These are phyloP conservation scores for Gastracanthus pulcherrimus DNA, from an alignment of 2,888 invertebrate species.

Conservation along the genomic window DNA sequence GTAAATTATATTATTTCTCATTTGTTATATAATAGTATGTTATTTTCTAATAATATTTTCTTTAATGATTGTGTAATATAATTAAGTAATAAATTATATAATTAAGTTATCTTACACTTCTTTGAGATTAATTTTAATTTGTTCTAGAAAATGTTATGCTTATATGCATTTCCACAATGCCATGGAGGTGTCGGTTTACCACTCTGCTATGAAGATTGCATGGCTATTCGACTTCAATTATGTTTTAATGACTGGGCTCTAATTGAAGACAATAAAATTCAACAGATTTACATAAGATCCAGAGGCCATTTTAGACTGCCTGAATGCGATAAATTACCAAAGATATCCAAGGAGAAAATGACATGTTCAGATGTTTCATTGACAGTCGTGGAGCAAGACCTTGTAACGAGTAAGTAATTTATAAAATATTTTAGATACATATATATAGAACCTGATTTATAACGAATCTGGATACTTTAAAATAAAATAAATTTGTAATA, in stretches of 20 bases:
- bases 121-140: slow-evolving; percentile 16
- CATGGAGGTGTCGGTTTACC: slow-evolving; percentile 86
- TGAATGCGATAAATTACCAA: slow-evolving; percentile 89
- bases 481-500: too few species aligned
- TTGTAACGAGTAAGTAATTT: slow-evolving; percentile 88
- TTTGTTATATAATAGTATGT: too few species aligned
- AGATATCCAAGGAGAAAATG: slow-evolving; percentile 82
- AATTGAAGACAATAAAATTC: slow-evolving; percentile 91
- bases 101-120: not conserved
- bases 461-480: too few species aligned
- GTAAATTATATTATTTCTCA: not conserved
- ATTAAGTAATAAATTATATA: too few species aligned
- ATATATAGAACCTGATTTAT: too few species aligned
- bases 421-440: too few species aligned
- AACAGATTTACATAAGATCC: slow-evolving; percentile 87
- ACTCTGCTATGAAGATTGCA: slow-evolving; percentile 95
- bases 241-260: slow-evolving; percentile 96
- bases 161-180: slow-evolving; percentile 95
- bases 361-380: slow-evolving; percentile 92
- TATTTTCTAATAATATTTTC: too few species aligned
- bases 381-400: slow-evolving; percentile 88
- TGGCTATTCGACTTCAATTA: slow-evolving; percentile 92
- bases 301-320: slow-evolving; percentile 93
- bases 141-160: slow-evolving; percentile 88
- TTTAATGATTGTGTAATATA: too few species aligned